phyloP scores from a whole-genome alignment of 2,888 invertebrate genomes.

The Agonum fuliginosum region DNA sequence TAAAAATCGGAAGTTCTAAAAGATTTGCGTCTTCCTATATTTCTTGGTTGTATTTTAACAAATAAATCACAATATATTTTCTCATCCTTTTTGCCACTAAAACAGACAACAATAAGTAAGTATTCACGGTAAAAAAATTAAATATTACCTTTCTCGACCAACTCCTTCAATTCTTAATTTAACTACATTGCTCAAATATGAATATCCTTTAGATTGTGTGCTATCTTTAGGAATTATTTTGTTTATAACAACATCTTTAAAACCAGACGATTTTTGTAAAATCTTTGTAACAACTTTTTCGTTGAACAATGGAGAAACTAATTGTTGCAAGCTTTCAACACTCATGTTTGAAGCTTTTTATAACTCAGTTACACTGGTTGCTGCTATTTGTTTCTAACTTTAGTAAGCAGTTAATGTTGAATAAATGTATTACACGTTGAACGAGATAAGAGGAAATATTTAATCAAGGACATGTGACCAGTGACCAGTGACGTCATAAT shows the following conservation, averaged over 20 bases:
- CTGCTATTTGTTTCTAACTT: no score
- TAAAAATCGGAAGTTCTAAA: constrained; percentile 82
- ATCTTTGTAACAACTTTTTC: constrained; percentile 64
- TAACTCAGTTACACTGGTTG: no score
- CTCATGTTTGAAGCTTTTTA: constrained; percentile 44
- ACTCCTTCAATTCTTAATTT: constrained; percentile 76
- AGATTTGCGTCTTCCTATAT: constrained; percentile 78
- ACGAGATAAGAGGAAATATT: no score
- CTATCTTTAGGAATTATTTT: constrained; percentile 73
- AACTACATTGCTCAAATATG: constrained; percentile 80
- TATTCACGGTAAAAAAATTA: constrained; percentile 16
- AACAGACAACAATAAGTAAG: constrained; percentile 8
- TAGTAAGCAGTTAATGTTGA: no score
- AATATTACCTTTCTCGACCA: constrained; percentile 62
- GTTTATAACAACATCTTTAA: constrained; percentile 66
- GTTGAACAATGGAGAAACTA: constrained; percentile 65
- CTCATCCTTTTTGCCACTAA: constrained; percentile 53
- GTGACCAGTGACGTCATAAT: no score
- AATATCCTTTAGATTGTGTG: constrained; percentile 78
- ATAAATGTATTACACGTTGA: no score
- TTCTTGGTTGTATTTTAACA: constrained; percentile 81
- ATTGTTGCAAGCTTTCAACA: constrained; percentile 60
- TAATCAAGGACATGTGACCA: no score
- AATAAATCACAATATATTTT: constrained; percentile 74
- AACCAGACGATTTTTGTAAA: constrained; percentile 63